Evolutionary conservation across 2,113 vertebrate genomes (phyloP), one percentile per base, ranked within the genome.

Genomic region (Rhinopomastus cyanomelas): DNA sequence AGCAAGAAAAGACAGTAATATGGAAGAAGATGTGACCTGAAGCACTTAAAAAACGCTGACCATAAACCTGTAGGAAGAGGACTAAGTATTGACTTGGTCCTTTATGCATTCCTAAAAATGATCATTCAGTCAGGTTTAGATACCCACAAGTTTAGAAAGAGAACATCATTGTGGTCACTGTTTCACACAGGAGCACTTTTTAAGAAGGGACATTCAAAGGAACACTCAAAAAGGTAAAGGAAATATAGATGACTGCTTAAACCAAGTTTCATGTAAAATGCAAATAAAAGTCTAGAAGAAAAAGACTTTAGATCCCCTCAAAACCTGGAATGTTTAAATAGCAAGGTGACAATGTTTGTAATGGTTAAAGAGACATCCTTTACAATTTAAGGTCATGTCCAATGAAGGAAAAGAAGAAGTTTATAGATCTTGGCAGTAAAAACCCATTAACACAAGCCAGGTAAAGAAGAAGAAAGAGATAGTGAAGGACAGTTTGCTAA

Each of bases 401-500:
- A 86, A 66, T 27, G 32, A 60, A 76, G 57, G 29, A 34, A 57
- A 81, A 53, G 11, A 60, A 19, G n/a, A 61, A 87, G 36, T 46
- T 56, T 56, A 57, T 68, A 61, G 51, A 67, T 10, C 13, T 32
- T 87, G 61, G 55, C 36, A 62, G 34, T 52, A 61, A 79, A 77
- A 79, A 30, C 18, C 4, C 18, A 56, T 37, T 83, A 78, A 87
- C 67, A 17, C 27, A 74, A 48, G 25, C 5, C 42, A 74, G 20
- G 14, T 62, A 78, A 62, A 85, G 57, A 67, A 89, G 87, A 90
- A 78, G n/a, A 84, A 55, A 76, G 83, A 84, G 37, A 71, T 79
- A 36, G 72, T 56, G 11, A 92, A 25, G 51, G 90, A 82, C 18
- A 79, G 85, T 67, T 75, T 91, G 27, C 46, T 72, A 85, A 87